A percentile compares a stretch with the other conserved stretches of the same genome.
Conservation (phyloP, 2,797 vertebrate species). For the Phyllotis vaccarum region DNA sequence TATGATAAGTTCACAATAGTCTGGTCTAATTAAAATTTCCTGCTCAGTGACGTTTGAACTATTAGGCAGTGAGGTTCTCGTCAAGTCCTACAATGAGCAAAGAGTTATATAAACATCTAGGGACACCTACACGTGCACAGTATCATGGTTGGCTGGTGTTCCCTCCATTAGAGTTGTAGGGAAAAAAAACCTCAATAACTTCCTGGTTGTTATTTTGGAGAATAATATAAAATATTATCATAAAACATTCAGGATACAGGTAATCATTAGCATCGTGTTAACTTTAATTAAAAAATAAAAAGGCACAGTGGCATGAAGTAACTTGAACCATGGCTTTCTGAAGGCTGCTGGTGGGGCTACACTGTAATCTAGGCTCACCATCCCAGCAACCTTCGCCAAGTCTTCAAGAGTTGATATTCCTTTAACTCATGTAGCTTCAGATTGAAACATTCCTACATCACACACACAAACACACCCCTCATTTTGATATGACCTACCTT, state of each 20-base stretch:
- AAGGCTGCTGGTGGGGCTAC: constrained; percentile 65
- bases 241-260: not conserved
- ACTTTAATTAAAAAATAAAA: not conserved
- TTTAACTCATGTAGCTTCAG: constrained; percentile 58
- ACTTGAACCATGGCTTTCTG: constrained; percentile 25
- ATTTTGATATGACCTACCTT: constrained; percentile 55
- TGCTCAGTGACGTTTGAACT: constrained; percentile 60
- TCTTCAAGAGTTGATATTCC: constrained; percentile 67
- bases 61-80: constrained; percentile 64
- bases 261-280: not conserved
- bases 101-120: constrained; percentile 50
- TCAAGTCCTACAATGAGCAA: constrained; percentile 57
- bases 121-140: not conserved
- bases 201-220: not conserved
- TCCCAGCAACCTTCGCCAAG: constrained; percentile 67
- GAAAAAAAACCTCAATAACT: not conserved
- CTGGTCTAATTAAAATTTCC: constrained; percentile 48
- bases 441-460: constrained; percentile 46
- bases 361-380: constrained; percentile 59
- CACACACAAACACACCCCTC: no score
- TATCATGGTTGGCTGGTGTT: not conserved
- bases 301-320: not conserved
- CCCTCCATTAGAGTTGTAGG: not conserved
- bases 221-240: constrained; percentile 25
- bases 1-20: constrained; percentile 46